phyloP scores from a whole-genome alignment of 2,797 vertebrate species.

The Nyctalus aviator region DNA sequence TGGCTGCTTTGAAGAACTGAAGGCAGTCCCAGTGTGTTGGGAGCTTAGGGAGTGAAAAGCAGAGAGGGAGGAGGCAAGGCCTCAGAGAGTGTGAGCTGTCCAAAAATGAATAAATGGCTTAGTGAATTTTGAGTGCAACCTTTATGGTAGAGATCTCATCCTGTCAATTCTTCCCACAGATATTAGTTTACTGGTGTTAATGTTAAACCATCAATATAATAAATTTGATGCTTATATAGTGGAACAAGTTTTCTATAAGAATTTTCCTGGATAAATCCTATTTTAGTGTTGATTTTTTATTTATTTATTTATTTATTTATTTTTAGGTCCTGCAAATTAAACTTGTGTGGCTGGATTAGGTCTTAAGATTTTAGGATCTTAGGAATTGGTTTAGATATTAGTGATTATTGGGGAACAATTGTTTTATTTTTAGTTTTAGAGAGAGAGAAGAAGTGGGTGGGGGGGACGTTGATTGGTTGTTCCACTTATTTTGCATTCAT shows the following conservation, averaged over 20 bases:
- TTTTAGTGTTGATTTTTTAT: slow-evolving; percentile 33
- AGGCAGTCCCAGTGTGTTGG: not conserved
- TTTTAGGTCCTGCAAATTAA: not conserved
- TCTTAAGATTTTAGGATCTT: slow-evolving; percentile 52
- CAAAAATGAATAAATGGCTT: not conserved
- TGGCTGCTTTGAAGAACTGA: not conserved
- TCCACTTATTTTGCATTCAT: not conserved
- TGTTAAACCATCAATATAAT: not conserved
- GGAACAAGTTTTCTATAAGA: not conserved
- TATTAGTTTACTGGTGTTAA: not conserved
- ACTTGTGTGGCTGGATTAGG: not conserved
- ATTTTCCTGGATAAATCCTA: not conserved
- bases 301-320: not conserved
- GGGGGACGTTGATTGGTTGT: not conserved
- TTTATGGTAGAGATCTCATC: not conserved
- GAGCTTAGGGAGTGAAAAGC: not conserved
- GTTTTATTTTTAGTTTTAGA: not conserved
- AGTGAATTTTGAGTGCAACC: not conserved
- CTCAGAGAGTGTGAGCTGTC: not conserved
- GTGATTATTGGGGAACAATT: slow-evolving; percentile 21
- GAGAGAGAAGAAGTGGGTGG: not conserved
- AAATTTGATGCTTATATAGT: not conserved
- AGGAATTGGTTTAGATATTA: slow-evolving; percentile 38
- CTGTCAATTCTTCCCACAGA: not conserved
- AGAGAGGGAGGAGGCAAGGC: not conserved